Base-by-base conservation (phyloP, 2,797 vertebrate species). In the Sus cebifrons region DNA sequence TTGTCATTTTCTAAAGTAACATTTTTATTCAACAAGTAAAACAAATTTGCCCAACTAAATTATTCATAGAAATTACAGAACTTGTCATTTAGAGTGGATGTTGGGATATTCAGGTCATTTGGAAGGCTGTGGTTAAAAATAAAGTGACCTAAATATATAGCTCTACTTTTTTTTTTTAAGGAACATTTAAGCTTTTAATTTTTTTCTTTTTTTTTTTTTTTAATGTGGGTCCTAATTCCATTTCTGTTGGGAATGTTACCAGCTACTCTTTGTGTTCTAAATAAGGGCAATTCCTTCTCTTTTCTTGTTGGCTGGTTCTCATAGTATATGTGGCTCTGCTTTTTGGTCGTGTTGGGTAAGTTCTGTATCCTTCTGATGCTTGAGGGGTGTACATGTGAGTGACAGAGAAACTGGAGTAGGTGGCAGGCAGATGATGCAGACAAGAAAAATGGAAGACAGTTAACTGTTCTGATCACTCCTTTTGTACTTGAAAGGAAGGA, bases 111-210 rank as follows among this genome's bases (percentile, higher is more conserved):
- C 97, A 97, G 98, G 98, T 97, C 98, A 98, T 95, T 96, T 97
- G 92, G 96, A 86, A 97, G 91, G 73, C 96, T 97, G 85, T 94
- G 93, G 96, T 95, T 98, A 97, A 98, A 98, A 98, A 97, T 98
- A 98, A 95, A 97, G 86, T 97, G 97, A 96, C 97, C 97, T 96
- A 97, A 96, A 98, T 98, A 95, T 98, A 96, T 96, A 97, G 96
- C 54, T 98, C 96, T 96, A 92, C 88, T 94, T 97, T 92, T 96
- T 93, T 79, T 96, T 96, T 96, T 94, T 23, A n/a, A 88, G 91
- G 84, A 49, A 96, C 92, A 56, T 95, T 96, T 95, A 93, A 97
- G 90, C 65, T 92, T 96, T 97, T 94, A 94, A 96, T 97, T 97
- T 98, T 96, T 32, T 32, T 32, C 2, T 32, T 32, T 32, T 96